Evolutionary conservation across 2,888 invertebrate species (phyloP).

Genomic region (Keiferia lycopersicella): DNA sequence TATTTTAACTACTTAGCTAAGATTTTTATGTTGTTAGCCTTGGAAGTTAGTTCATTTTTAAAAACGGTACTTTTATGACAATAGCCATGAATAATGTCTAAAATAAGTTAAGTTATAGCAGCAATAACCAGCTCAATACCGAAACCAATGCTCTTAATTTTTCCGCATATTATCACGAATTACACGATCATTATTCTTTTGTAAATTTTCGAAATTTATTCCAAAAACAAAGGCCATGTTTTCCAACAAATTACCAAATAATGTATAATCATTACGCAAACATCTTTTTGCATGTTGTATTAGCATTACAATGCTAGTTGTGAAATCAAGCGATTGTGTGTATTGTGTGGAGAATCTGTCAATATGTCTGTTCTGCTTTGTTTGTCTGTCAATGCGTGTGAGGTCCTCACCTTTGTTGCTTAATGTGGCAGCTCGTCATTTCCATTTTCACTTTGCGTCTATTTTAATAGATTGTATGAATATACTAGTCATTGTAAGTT

Average conservation of each 20-base stretch:
- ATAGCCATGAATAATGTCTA: not conserved
- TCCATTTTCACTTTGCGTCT: not conserved
- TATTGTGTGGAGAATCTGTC: conserved; percentile 19
- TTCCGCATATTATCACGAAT: not conserved
- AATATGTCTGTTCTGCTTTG: conserved; percentile 22
- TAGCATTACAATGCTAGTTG: conserved; percentile 21
- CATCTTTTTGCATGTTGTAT: conserved; percentile 18
- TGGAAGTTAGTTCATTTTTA: not conserved
- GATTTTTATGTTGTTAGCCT: not conserved
- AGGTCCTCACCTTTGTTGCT: conserved; percentile 23
- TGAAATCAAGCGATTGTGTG: conserved; percentile 17
- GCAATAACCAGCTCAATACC: not conserved
- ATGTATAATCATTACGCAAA: conserved; percentile 22
- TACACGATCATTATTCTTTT: not conserved
- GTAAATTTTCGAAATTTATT: not conserved
- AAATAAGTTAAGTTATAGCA: not conserved
- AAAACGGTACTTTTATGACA: not conserved
- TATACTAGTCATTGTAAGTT: not conserved
- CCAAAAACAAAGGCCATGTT: conserved; percentile 18
- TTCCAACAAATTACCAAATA: conserved; percentile 18
- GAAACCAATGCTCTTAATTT: not conserved
- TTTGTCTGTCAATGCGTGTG: conserved; percentile 19
- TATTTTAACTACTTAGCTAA: not conserved
- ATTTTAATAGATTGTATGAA: not conserved
- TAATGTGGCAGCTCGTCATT: conserved; percentile 9